A percentile compares a stretch with the other conserved stretches of the same genome.
phyloP scores from a whole-genome alignment of 2,888 invertebrate genomes.

The Caenorhabditis uteleia region DNA sequence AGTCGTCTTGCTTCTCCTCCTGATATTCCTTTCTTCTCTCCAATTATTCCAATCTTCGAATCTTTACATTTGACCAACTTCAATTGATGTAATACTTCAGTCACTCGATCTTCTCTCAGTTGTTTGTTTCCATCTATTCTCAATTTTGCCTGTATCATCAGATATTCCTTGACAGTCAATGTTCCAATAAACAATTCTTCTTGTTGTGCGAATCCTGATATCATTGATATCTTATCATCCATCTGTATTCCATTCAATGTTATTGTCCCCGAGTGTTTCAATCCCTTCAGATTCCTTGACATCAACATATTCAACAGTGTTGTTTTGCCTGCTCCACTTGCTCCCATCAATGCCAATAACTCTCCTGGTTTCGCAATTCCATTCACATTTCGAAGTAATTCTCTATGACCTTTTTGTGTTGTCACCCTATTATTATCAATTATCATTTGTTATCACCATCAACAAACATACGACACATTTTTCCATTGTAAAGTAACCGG shows the following conservation, averaged over 20 bases:
- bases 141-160: conserved; percentile 54
- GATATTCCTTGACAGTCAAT: conserved; percentile 63
- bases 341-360: conserved; percentile 38
- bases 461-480: conserved; percentile 14
- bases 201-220: conserved; percentile 64
- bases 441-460: neutral
- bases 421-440: conserved; percentile 17
- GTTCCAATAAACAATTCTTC: conserved; percentile 64
- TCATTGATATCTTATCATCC: conserved; percentile 41
- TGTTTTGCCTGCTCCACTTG: conserved; percentile 87
- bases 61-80: conserved; percentile 87
- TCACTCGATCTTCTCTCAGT: conserved; percentile 19
- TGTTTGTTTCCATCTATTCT: conserved; percentile 18
- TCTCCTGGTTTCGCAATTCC: conserved; percentile 32
- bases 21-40: conserved; percentile 74
- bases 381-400: conserved; percentile 25
- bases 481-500: conserved; percentile 35
- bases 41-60: conserved; percentile 87
- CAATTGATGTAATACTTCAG: conserved; percentile 79
- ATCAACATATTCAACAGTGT: conserved; percentile 86
- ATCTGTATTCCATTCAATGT: conserved; percentile 47
- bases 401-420: conserved; percentile 19
- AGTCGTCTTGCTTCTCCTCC: conserved; percentile 75
- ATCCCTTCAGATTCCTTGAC: conserved; percentile 47
- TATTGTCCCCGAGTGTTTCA: conserved; percentile 65